phyloP scores from a whole-genome alignment of 1,140 invertebrate genomes.

The Arctopsyche grandis region DNA sequence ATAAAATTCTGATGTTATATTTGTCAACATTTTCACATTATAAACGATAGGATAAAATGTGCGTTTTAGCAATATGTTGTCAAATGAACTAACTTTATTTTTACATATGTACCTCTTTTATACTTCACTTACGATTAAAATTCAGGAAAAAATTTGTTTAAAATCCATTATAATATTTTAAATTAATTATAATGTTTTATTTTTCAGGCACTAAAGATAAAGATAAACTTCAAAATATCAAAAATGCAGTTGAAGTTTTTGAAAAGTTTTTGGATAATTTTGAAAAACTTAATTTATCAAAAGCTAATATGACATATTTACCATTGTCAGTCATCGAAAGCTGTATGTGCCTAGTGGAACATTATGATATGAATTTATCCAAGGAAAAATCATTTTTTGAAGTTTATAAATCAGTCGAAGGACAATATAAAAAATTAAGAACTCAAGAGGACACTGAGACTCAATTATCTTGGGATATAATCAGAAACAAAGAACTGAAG shows the following conservation, averaged over 20 bases:
- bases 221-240: conserved; percentile 73
- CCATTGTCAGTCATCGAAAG: conserved; percentile 60
- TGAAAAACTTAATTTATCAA: conserved; percentile 69
- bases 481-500: conserved; percentile 69
- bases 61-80: no score
- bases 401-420: conserved; percentile 68
- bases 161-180: neutral
- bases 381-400: conserved; percentile 62
- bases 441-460: conserved; percentile 67
- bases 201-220: conserved; percentile 71
- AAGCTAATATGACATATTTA: conserved; percentile 71
- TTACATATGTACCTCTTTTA: no score
- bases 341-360: conserved; percentile 44
- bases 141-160: no score
- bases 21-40: no score
- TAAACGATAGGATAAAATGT: no score
- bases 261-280: conserved; percentile 74
- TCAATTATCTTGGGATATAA: conserved; percentile 72
- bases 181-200: conserved; percentile 42
- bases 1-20: no score
- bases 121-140: no score
- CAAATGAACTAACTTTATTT: no score
- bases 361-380: neutral
- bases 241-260: conserved; percentile 71
- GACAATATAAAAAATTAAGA: conserved; percentile 73